phyloP scores from a whole-genome alignment of 2,888 invertebrate species.

The Blastobasis lacticolella region DNA sequence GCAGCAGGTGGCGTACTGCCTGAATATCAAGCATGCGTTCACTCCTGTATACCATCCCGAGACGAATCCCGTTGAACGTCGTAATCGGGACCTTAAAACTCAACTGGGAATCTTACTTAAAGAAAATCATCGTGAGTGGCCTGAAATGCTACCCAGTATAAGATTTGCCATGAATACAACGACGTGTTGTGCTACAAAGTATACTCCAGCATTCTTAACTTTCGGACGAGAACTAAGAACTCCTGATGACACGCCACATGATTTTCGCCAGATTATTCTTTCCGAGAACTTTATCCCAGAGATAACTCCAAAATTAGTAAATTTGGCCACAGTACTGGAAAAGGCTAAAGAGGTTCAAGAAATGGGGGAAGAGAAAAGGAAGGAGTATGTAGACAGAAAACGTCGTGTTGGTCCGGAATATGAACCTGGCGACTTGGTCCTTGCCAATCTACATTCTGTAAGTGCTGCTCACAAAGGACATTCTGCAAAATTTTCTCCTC shows the following conservation, averaged over 20 bases:
- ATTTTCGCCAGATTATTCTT: constrained; percentile 19
- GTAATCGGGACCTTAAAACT: too few relatives aligned
- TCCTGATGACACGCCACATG: constrained; percentile 23
- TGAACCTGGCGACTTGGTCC: constrained; percentile 6
- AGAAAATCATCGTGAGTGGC: constrained; percentile 20
- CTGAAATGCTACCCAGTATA: constrained; percentile 8
- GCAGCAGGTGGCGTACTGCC: constrained; percentile 16
- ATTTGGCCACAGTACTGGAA: constrained; percentile 2
- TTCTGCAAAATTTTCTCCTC: neutral
- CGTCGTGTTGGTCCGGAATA: constrained; percentile 2
- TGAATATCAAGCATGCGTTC: constrained; percentile 23
- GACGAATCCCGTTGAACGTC: constrained; percentile 30
- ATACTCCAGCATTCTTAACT: constrained; percentile 29
- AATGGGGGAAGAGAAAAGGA: constrained; percentile 4
- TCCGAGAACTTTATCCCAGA: constrained; percentile 26
- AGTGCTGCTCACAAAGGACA: constrained; percentile 5
- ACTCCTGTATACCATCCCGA: constrained; percentile 25
- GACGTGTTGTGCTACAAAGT: constrained; percentile 14
- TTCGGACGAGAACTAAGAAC: constrained; percentile 34
- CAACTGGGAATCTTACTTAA: constrained; percentile 13
- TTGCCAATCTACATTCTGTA: constrained; percentile 1
- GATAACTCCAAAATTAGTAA: constrained; percentile 13
- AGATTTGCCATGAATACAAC: constrained; percentile 14
- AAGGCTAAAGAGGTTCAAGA: constrained; percentile 8
- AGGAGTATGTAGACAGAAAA: constrained; percentile 1